phyloP scores from a whole-genome alignment of 2,888 invertebrate species.

The Diplazon laetatorius region DNA sequence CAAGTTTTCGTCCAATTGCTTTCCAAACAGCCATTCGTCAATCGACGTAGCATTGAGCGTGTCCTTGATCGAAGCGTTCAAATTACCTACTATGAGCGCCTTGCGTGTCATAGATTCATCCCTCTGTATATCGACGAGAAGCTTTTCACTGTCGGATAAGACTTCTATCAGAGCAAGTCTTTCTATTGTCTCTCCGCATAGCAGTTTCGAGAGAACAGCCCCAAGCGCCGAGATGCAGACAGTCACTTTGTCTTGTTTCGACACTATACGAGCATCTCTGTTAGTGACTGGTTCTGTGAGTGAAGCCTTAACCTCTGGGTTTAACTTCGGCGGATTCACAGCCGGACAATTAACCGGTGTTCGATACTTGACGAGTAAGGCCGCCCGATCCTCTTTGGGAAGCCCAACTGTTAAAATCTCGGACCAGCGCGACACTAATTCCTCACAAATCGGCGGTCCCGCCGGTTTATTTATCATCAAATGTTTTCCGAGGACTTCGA shows the following conservation, averaged over 20 bases:
- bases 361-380: not conserved
- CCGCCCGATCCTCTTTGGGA: not conserved
- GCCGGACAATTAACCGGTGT: not conserved
- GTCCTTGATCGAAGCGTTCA: constrained; percentile 21
- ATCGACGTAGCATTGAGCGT: constrained; percentile 1
- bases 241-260: constrained; percentile 49
- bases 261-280: constrained; percentile 48
- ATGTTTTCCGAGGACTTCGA: too few relatives aligned
- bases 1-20: constrained; percentile 43
- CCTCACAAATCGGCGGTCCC: too few relatives aligned
- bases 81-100: too few relatives aligned
- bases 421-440: too few relatives aligned
- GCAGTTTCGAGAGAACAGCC: not conserved
- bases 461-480: too few relatives aligned
- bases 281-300: constrained; percentile 40
- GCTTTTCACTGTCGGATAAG: constrained; percentile 36
- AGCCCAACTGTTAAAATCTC: too few relatives aligned
- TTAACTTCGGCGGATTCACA: too few relatives aligned
- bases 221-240: constrained; percentile 46
- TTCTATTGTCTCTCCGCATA: not conserved
- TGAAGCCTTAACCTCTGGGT: constrained; percentile 40
- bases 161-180: not conserved
- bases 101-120: constrained; percentile 48
- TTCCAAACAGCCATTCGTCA: constrained; percentile 42
- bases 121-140: constrained; percentile 53